Evolutionary conservation across 2,113 vertebrate genomes (phyloP).

Genomic region (Myotis davidii): DNA sequence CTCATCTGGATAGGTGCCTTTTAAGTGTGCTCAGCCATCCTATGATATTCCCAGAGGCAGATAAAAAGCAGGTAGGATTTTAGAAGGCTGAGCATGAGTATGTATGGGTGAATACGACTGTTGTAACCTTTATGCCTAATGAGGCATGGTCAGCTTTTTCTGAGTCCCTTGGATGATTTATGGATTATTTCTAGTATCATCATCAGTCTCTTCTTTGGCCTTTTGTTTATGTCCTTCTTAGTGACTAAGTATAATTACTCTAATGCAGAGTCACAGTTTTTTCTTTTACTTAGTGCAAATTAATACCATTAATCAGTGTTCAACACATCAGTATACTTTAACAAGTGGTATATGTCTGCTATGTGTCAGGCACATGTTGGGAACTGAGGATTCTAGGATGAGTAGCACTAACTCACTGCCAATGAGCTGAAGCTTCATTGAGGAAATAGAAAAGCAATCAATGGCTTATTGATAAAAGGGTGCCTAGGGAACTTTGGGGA

Average conservation of each 20-base stretch:
- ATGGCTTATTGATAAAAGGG: neutral
- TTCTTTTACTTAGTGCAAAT: slow-evolving; percentile 8
- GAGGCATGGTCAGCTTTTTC: neutral
- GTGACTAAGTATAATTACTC: neutral
- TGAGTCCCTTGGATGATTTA: neutral
- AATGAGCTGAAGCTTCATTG: neutral
- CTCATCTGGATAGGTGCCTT: neutral
- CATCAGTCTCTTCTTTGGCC: neutral
- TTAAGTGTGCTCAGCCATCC: neutral
- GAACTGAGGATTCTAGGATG: neutral
- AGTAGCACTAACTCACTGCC: neutral
- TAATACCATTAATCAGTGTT: slow-evolving; percentile 25
- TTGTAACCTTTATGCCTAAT: neutral
- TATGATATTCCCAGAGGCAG: neutral
- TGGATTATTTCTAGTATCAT: neutral
- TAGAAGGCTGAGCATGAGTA: neutral
- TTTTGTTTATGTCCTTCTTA: neutral
- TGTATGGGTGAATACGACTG: neutral
- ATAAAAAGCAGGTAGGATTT: neutral
- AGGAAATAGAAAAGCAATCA: neutral
- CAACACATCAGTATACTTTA: neutral
- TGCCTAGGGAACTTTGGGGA: neutral
- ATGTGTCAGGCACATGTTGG: neutral
- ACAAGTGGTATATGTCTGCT: neutral
- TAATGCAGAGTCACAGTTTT: neutral